These are phyloP conservation scores for Pempheris klunzingeri DNA, from an alignment of 2,797 vertebrate species.

Conservation along the genomic window DNA sequence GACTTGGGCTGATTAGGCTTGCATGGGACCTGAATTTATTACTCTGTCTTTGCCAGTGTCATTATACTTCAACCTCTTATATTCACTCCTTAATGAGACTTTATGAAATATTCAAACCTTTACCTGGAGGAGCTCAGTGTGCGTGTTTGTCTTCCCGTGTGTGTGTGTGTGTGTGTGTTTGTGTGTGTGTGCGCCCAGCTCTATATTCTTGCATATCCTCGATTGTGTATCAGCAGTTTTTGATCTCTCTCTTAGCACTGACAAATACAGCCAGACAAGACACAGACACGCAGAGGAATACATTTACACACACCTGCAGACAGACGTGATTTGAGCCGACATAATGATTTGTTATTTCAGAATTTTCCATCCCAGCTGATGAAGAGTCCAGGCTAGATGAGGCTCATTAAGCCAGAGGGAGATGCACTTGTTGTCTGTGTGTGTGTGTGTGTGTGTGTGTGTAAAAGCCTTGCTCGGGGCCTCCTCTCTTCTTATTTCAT, in stretches of 20 bases:
- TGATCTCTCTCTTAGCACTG: conserved; percentile 58
- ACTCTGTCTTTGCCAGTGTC: conserved; percentile 59
- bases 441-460: conserved; percentile 40
- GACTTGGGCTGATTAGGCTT: conserved; percentile 62
- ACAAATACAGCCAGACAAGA: conserved; percentile 47
- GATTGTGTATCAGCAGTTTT: conserved; percentile 52
- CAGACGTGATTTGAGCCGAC: conserved; percentile 42
- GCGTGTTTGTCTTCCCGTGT: conserved; percentile 32
- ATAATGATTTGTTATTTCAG: conserved; percentile 63
- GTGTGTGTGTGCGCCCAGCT: background rate
- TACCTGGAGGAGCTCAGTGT: conserved; percentile 63
- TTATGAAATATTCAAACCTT: conserved; percentile 81
- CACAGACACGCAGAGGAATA: conserved; percentile 53
- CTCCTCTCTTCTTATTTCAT: conserved; percentile 48
- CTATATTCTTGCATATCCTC: conserved; percentile 22
- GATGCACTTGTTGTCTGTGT: conserved; percentile 42
- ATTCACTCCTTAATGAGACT: conserved; percentile 74
- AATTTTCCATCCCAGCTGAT: conserved; percentile 56
- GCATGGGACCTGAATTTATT: conserved; percentile 70
- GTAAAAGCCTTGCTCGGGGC: conserved; percentile 33
- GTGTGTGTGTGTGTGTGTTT: conserved; percentile 34
- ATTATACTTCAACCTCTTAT: conserved; percentile 71
- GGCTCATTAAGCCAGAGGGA: conserved; percentile 62
- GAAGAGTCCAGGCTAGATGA: conserved; percentile 45
- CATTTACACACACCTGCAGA: conserved; percentile 44